phyloP scores from a whole-genome alignment of 2,113 vertebrate genomes.

The Eurystomus gularis region DNA sequence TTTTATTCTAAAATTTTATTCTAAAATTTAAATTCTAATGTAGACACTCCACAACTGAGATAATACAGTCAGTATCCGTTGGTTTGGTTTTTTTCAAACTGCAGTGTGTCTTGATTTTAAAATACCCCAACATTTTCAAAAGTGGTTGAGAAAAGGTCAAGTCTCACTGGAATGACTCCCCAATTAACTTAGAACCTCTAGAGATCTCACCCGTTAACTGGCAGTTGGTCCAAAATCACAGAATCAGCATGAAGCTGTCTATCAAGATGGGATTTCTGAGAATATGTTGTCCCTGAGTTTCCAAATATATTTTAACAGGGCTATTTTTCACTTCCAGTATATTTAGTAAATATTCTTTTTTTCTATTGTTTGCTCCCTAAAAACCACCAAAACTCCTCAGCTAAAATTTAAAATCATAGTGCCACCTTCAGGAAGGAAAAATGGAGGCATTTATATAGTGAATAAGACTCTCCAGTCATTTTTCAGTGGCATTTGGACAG shows the following conservation, averaged over 20 bases:
- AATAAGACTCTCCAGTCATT: background rate
- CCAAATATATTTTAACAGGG: background rate
- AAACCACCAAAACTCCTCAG: background rate
- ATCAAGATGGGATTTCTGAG: background rate
- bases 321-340: background rate
- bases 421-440: constrained; percentile 59
- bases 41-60: background rate
- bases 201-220: background rate
- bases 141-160: background rate
- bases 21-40: no score
- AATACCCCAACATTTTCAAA: background rate
- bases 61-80: background rate
- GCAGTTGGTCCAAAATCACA: background rate
- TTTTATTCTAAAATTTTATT: no score
- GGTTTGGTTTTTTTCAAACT: background rate
- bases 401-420: constrained; percentile 36
- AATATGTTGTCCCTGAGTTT: background rate
- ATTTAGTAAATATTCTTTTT: background rate
- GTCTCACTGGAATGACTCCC: background rate
- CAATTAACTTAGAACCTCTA: background rate
- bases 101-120: background rate
- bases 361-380: background rate
- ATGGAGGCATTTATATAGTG: background rate
- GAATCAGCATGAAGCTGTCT: background rate
- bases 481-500: background rate